Conservation (phyloP, 1,140 invertebrate species). For the Pararge aegeria region DNA sequence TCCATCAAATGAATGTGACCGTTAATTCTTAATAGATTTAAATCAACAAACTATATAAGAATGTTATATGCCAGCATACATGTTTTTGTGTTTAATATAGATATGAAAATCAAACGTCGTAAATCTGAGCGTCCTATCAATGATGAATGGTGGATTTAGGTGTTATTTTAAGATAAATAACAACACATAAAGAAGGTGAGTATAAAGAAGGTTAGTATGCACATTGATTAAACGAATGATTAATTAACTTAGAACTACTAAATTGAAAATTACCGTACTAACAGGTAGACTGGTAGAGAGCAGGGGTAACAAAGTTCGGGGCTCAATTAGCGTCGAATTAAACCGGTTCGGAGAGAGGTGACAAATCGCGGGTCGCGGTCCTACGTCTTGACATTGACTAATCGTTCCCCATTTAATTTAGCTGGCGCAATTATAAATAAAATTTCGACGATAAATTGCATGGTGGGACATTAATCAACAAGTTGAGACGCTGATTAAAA, state of each 20-base stretch:
- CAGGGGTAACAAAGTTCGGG: conserved; percentile 58
- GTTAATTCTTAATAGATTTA: too few relatives aligned
- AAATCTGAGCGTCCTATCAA: too few relatives aligned
- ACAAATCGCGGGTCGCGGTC: conserved; percentile 70
- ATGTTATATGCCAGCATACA: too few relatives aligned
- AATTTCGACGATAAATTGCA: conserved; percentile 77
- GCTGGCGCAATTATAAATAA: conserved; percentile 76
- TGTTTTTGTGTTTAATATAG: too few relatives aligned
- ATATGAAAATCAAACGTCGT: too few relatives aligned
- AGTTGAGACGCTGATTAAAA: conserved; percentile 81
- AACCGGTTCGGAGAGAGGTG: conserved; percentile 62
- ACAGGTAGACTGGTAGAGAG: conserved; percentile 46
- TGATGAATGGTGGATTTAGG: too few relatives aligned
- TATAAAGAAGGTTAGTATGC: neutral
- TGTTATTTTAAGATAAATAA: too few relatives aligned
- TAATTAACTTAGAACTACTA: conserved; percentile 39
- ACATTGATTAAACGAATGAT: conserved; percentile 6
- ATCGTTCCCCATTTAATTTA: conserved; percentile 73
- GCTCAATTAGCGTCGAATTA: conserved; percentile 73
- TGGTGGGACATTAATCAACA: conserved; percentile 78
- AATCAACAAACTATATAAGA: too few relatives aligned
- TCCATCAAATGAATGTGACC: neutral
- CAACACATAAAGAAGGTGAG: too few relatives aligned
- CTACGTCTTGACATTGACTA: conserved; percentile 69
- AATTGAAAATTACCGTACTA: conserved; percentile 52